Conservation (phyloP, 2,797 vertebrate genomes). For the Fistularia tabacaria region DNA sequence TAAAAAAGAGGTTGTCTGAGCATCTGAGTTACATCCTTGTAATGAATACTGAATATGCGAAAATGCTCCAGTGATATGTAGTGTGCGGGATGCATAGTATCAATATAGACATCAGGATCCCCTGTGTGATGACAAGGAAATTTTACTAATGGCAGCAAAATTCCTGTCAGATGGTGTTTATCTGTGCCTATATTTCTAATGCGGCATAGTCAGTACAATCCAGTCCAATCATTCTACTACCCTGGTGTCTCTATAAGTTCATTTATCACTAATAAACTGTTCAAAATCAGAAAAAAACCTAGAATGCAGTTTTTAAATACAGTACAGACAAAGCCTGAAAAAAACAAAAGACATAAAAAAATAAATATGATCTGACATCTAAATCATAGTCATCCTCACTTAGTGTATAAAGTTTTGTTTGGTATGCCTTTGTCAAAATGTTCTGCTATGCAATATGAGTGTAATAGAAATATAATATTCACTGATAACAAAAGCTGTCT, state of each 20-base stretch:
- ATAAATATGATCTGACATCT: constrained; percentile 71
- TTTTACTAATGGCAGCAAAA: neutral
- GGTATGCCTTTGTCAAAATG: constrained; percentile 52
- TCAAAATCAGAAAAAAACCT: constrained; percentile 30
- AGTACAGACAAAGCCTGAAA: constrained; percentile 48
- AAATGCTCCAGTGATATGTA: neutral
- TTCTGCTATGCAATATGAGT: constrained; percentile 50
- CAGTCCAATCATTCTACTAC: neutral
- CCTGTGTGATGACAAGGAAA: neutral
- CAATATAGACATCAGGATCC: neutral
- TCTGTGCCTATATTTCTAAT: constrained; percentile 17
- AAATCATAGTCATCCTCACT: constrained; percentile 46
- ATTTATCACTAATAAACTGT: constrained; percentile 19
- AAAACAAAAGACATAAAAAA: constrained; percentile 66
- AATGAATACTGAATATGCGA: constrained; percentile 2
- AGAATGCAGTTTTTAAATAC: constrained; percentile 40
- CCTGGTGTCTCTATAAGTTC: constrained; percentile 11
- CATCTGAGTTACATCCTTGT: constrained; percentile 19
- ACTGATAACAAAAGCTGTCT: constrained; percentile 57
- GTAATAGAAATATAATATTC: constrained; percentile 67
- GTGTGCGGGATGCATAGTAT: neutral
- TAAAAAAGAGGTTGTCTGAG: constrained; percentile 1
- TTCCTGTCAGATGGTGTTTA: constrained; percentile 25
- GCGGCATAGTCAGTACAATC: constrained; percentile 3
- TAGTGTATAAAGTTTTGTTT: constrained; percentile 67